These are phyloP conservation scores for Gambusia yucatana DNA, from an alignment of 2,797 vertebrate genomes.

Conservation along the genomic window DNA sequence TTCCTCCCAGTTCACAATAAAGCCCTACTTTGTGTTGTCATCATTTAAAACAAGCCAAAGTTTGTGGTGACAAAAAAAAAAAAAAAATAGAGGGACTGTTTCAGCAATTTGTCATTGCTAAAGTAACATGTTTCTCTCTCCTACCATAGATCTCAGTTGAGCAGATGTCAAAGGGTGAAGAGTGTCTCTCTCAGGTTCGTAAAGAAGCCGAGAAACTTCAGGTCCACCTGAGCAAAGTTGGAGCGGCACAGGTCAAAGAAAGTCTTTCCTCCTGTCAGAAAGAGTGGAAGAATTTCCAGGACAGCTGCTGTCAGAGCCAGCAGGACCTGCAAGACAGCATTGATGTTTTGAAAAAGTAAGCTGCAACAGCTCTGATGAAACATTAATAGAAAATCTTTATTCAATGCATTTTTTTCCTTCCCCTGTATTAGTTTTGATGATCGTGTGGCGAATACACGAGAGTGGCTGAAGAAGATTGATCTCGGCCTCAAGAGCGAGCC, in stretches of 20 bases:
- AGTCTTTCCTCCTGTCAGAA: constrained; percentile 86
- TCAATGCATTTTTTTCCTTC: not conserved
- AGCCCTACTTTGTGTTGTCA: not conserved
- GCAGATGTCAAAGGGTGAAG: constrained; percentile 81
- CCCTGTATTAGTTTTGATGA: constrained; percentile 86
- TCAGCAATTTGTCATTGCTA: not conserved
- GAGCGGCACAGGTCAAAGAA: constrained; percentile 85
- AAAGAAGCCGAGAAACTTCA: constrained; percentile 88
- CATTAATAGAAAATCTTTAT: constrained; percentile 24
- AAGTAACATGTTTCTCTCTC: not conserved
- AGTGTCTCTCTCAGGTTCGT: constrained; percentile 81
- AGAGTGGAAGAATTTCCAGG: constrained; percentile 86
- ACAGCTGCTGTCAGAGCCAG: constrained; percentile 84
- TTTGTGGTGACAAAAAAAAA: not conserved
- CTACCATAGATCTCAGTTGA: constrained; percentile 80
- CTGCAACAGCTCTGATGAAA: constrained; percentile 1
- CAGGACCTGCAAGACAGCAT: constrained; percentile 85
- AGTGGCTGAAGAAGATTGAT: constrained; percentile 90
- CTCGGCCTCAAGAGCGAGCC: constrained; percentile 85
- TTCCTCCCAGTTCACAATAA: not conserved
- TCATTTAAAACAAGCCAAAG: not conserved
- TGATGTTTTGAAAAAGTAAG: constrained; percentile 80
- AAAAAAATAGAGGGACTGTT: not conserved
- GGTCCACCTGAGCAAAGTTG: constrained; percentile 84
- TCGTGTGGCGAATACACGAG: constrained; percentile 81